Evolutionary conservation across 2,113 vertebrate species (phyloP), one percentile per base, ranked within the genome.

Genomic region (Crypturellus undulatus): DNA sequence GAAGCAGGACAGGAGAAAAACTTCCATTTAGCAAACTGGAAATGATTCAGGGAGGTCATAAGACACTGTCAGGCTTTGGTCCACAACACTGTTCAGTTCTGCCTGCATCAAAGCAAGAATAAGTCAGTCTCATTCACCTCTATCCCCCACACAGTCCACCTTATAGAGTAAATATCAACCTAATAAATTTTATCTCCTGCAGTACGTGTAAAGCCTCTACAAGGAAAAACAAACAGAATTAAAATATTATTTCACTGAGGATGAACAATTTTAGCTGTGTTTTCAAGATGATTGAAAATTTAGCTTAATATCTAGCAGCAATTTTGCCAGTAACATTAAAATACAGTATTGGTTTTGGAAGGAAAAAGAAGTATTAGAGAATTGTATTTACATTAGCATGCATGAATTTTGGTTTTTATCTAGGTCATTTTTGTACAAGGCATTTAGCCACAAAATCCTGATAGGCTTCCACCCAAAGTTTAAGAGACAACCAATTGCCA

Each of bases 231-330:
- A 84, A 59, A 58, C 15, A 22, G 47, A 79, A 64, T 60, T 79
- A 79, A 93, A 92, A 79, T 51, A 82, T 0, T 0, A 36, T 78
- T 92, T 77, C 56, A 85, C 12, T 43, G 20, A 59, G 78, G 22
- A 65, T 15, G 4, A 88, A 79, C 25, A 54, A 54, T 79, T 79
- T 82, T 67, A 87, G 63, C 12, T 36, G 21, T 45, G 63, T 75
- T 91, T 90, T 90, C 34, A 80, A 90, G 45, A 75, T 13, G 38
- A 79, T 5, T 68, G 42, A 88, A 95, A 94, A 90, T 78, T 34
- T 28, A 83, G 12, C 45, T 73, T 59, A 83, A 47, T 36, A 59
- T 52, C 38, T 64, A 86, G n/a, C 71, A 86, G 21, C 12, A 78
- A 52, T 60, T 78, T 82, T 75, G 64, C 60, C 76, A 86, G 56